A percentile compares a stretch with the other conserved stretches of the same genome.
Conservation (phyloP, 2,888 invertebrate genomes). For the Deladenus siricidicola region DNA sequence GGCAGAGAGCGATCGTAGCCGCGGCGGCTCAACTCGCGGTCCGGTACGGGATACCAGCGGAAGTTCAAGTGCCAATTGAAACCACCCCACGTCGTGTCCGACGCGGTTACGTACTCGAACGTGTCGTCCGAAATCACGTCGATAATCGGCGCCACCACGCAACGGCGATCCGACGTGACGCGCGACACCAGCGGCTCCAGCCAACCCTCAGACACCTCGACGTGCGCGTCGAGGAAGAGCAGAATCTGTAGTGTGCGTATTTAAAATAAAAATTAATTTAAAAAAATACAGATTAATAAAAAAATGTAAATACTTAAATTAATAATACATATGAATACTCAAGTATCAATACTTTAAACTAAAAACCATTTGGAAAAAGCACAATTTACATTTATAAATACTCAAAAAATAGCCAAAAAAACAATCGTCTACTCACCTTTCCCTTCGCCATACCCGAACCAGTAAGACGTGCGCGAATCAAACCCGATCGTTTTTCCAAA, state of each 20-base stretch:
- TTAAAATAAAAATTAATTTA: neutral
- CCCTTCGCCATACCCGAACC: slow-evolving; percentile 86
- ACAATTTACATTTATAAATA: too few species aligned
- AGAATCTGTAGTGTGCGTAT: slow-evolving; percentile 64
- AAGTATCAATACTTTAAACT: too few species aligned
- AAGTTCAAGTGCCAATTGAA: slow-evolving; percentile 99
- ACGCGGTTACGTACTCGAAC: slow-evolving; percentile 95
- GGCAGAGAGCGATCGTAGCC: slow-evolving; percentile 86
- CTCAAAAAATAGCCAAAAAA: neutral
- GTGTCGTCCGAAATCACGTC: slow-evolving; percentile 97
- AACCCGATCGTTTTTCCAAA: slow-evolving; percentile 71
- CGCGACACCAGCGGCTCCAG: slow-evolving; percentile 74
- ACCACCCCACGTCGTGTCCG: slow-evolving; percentile 93
- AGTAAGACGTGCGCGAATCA: slow-evolving; percentile 84
- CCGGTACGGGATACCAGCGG: slow-evolving; percentile 85
- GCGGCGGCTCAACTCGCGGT: slow-evolving; percentile 86
- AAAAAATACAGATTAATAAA: too few species aligned
- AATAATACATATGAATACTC: too few species aligned
- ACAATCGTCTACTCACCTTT: slow-evolving; percentile 15
- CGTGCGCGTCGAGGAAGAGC: slow-evolving; percentile 93
- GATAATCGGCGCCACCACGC: slow-evolving; percentile 94
- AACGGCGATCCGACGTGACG: slow-evolving; percentile 60
- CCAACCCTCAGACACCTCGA: slow-evolving; percentile 83
- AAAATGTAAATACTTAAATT: neutral
- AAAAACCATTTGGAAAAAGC: too few species aligned